Base-by-base conservation (phyloP, 1,140 invertebrate genomes). In the Globodera ellingtonae region DNA sequence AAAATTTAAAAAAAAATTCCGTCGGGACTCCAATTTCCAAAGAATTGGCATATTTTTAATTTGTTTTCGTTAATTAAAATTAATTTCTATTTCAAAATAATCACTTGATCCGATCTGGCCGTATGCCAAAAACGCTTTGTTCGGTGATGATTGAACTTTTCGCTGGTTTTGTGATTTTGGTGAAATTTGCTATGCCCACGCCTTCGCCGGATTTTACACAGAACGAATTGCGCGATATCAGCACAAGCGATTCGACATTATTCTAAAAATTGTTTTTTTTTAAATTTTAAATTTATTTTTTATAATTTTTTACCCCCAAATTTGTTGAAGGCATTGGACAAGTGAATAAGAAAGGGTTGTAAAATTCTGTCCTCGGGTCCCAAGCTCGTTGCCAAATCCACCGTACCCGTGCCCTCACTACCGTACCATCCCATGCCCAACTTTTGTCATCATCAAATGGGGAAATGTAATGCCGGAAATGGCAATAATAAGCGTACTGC, bases 311-410 rank as follows among this genome's bases (percentile, higher is more conserved):
- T 65, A 72, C 50, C 35, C 35, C 59, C 69, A 81, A 72, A 56
- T 76, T 24, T 76, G 47, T 18, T 21, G 18, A 8, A 6, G 85
- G 80, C 46, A 88, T 75, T 5, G 86, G 86, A 81, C 88, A 88
- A 13, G 88, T 83, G n/a, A 88, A 81, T 10, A 88, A 73, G 47
- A 76, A 83, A 8, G 85, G 75, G 67, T 89, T 82, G 79, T 88
- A 89, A 78, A 88, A 88, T 4, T 75, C 70, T 24, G 79, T 74
- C 69, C 86, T 79, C 10, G 87, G 88, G 81, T 89, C 87, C 86
- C 86, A 87, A 1, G 80, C 86, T 48, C 85, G 71, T 71, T 87
- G 86, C 86, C 86, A 87, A 52, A 87, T 87, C 65, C 70, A 70
- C 9, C 78, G 73, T 21, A 86, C 59, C 52, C 75, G 81, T 65